A percentile compares a stretch with the other conserved stretches of the same genome.
phyloP scores from a whole-genome alignment of 1,140 invertebrate genomes.

The Microplitis demolitor region DNA sequence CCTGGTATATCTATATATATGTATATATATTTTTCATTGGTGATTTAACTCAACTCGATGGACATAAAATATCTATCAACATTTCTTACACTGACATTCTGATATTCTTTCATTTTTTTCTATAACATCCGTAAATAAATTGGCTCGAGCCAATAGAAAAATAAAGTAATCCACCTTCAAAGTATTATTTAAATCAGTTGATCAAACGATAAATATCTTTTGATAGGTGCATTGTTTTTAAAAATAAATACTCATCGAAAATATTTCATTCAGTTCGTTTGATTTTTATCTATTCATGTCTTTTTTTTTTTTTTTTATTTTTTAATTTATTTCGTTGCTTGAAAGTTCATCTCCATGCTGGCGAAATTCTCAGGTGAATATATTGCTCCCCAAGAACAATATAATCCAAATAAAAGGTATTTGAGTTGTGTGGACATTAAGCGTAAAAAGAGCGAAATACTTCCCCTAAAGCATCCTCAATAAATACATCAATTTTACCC shows the following conservation, averaged over 20 bases:
- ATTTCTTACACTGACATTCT: no score
- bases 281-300: background rate
- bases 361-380: background rate
- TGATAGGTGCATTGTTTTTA: no score
- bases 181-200: no score
- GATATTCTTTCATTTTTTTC: no score
- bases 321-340: background rate
- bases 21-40: background rate
- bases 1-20: background rate
- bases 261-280: background rate
- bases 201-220: no score
- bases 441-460: background rate
- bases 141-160: no score
- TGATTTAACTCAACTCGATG: background rate
- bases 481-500: constrained; percentile 25
- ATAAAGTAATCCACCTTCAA: no score
- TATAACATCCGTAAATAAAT: no score
- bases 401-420: background rate
- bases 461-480: background rate
- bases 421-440: background rate
- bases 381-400: background rate
- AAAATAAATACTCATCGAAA: background rate
- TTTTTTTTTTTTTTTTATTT: background rate
- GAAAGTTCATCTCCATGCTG: background rate
- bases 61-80: background rate